These are phyloP conservation scores for Meloidogyne hapla DNA, from an alignment of 1,140 invertebrate genomes.

Conservation along the genomic window DNA sequence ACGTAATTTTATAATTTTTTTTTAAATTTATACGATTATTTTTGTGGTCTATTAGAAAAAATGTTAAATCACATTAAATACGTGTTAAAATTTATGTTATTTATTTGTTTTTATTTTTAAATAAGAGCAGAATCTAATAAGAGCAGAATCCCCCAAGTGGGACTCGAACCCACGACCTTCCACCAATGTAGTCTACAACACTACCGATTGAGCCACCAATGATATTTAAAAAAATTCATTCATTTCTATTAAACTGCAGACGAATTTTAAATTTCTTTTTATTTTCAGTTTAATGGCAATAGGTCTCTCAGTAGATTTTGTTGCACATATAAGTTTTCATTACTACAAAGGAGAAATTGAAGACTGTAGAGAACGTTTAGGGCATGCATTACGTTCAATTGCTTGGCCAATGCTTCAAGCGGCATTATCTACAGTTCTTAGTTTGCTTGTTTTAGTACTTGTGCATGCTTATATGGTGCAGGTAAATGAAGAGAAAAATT, in stretches of 20 bases:
- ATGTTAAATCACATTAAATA: neutral
- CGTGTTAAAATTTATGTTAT: no score
- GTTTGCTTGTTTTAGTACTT: conserved; percentile 79
- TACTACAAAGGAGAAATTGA: conserved; percentile 69
- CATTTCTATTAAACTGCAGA: no score
- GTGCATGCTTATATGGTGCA: conserved; percentile 83
- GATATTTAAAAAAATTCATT: neutral
- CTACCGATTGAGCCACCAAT: neutral
- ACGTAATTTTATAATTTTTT: conserved; percentile 25
- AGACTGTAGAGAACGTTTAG: conserved; percentile 75
- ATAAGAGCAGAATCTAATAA: neutral
- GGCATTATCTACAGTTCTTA: conserved; percentile 84
- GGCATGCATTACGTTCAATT: conserved; percentile 81
- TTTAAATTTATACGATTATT: neutral
- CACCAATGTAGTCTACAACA: neutral
- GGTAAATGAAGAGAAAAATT: conserved; percentile 3
- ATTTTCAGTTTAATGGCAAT: conserved; percentile 65
- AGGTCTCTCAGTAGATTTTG: conserved; percentile 67
- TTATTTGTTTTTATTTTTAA: neutral
- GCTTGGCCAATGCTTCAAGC: conserved; percentile 93
- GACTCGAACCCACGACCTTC: neutral
- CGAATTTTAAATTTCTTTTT: neutral
- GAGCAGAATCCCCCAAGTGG: neutral
- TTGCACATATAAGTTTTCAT: conserved; percentile 66
- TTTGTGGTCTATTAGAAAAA: neutral